Evolutionary conservation across 2,797 vertebrate genomes (phyloP).

Genomic region (Mergus octosetaceus): DNA sequence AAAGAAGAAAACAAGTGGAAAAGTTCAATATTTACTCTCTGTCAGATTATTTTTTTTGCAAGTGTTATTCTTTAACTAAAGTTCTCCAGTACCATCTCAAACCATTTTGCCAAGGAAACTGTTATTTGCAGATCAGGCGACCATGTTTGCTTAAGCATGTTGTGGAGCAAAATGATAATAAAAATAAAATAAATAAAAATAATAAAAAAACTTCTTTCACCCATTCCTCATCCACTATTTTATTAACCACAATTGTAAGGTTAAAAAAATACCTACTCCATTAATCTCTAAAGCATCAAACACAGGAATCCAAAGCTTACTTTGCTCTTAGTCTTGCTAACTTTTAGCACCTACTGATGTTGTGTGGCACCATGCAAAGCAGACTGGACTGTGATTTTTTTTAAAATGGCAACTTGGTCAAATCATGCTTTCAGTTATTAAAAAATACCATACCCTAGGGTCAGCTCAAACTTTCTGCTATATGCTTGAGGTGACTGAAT

Average conservation of each 20-base stretch:
- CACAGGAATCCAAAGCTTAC: not conserved
- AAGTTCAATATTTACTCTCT: slow-evolving; percentile 54
- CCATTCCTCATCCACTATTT: slow-evolving; percentile 38
- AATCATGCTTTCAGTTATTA: not conserved
- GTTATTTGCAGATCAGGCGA: slow-evolving; percentile 20
- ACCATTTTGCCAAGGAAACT: slow-evolving; percentile 14
- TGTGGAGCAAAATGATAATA: slow-evolving; percentile 23
- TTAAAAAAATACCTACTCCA: slow-evolving; percentile 14
- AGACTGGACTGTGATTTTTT: not conserved
- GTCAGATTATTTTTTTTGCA: slow-evolving; percentile 20
- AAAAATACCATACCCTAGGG: not conserved
- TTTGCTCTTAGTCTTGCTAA: not conserved
- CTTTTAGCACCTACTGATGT: not conserved
- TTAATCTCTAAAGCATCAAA: not conserved
- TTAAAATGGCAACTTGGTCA: not conserved
- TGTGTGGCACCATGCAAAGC: not conserved
- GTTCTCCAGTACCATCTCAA: not conserved
- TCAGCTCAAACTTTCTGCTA: slow-evolving; percentile 28
- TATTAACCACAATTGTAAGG: slow-evolving; percentile 32
- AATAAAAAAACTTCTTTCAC: not conserved
- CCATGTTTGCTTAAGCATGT: slow-evolving; percentile 21
- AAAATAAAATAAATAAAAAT: not conserved
- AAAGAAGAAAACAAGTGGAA: slow-evolving; percentile 56
- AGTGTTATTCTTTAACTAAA: slow-evolving; percentile 8
- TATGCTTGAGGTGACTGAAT: not conserved